These are phyloP conservation scores for Lycodopsis pacificus DNA, from an alignment of 2,797 vertebrate species.

Conservation along the genomic window DNA sequence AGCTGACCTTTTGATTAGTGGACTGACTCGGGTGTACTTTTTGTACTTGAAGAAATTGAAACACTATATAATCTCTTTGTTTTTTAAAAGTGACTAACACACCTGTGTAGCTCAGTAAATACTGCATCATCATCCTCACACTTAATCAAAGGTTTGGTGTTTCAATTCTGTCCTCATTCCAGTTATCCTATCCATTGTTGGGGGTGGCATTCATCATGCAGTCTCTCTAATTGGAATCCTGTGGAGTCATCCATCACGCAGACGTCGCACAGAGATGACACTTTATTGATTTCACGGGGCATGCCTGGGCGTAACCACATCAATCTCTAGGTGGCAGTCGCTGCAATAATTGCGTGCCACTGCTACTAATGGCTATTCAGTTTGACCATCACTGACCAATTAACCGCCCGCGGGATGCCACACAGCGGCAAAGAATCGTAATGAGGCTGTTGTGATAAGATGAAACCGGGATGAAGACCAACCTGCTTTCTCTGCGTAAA, in stretches of 20 bases:
- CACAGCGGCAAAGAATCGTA: slow-evolving; percentile 67
- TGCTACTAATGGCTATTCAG: slow-evolving; percentile 68
- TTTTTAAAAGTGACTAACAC: background rate
- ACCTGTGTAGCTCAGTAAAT: slow-evolving; percentile 2
- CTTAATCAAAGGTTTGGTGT: slow-evolving; percentile 60
- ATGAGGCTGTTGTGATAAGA: slow-evolving; percentile 52
- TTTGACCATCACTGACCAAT: slow-evolving; percentile 76
- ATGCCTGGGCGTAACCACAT: slow-evolving; percentile 70
- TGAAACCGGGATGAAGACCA: slow-evolving; percentile 22
- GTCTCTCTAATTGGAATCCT: slow-evolving; percentile 75
- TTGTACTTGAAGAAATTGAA: background rate
- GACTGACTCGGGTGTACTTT: background rate
- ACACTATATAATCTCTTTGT: background rate
- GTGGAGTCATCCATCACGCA: slow-evolving; percentile 77
- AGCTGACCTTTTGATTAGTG: background rate
- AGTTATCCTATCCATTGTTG: slow-evolving; percentile 70
- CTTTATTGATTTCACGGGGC: slow-evolving; percentile 80
- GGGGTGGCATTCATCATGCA: slow-evolving; percentile 67
- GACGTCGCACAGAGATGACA: slow-evolving; percentile 76
- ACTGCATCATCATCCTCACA: slow-evolving; percentile 46
- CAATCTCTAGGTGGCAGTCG: slow-evolving; percentile 76
- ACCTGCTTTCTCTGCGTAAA: slow-evolving; percentile 34
- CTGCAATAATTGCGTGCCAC: slow-evolving; percentile 68
- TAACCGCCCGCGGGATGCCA: slow-evolving; percentile 54
- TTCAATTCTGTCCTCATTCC: slow-evolving; percentile 62